Evolutionary conservation across 2,113 vertebrate genomes (phyloP), one percentile per base, ranked within the genome.

Genomic region (Corydoras maculifer): DNA sequence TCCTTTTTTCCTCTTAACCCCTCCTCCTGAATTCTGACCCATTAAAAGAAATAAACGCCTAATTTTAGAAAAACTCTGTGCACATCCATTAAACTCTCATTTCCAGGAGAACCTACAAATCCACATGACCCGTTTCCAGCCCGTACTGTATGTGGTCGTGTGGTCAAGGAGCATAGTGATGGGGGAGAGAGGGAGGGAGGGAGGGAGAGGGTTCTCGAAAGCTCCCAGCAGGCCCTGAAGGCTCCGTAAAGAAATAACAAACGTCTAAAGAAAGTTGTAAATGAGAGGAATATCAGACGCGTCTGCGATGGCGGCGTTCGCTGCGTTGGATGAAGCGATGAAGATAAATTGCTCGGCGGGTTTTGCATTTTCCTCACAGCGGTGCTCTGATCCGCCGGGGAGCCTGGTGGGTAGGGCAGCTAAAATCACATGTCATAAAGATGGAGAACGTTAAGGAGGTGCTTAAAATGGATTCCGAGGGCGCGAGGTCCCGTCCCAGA

Each of bases 391-490:
- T 74, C 61, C 72, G 58, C 72, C n/a, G 35, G 49, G 64, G 58
- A 32, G 59, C 58, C 15, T 54, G 72, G 72, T 65, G 57, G 76
- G 60, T 70, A 57, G 55, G 25, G 58, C 43, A 25, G 58, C 63
- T 70, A 70, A 92, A 92, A 91, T 90, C 90, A 92, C 91, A 88
- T 91, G 91, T 92, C 91, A 91, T 89, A 83, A 92, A 93, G 91
- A 93, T 90, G 91, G 92, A 92, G 89, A 92, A 90, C 91, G 86
- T 69, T 75, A 84, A 87, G 87, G 87, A 89, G 86, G 83, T 85
- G 87, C 87, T 87, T 91, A 91, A 92, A 92, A 91, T 90, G 90
- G 91, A 92, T 92, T 90, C 90, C 88, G 88, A 63, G 69, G 87
- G 62, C 90, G 87, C 88, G 31, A 86, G 88, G 85, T 87, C 87